Evolutionary conservation across 2,113 vertebrate genomes (phyloP).

Genomic region (Brienomyrus brachyistius): DNA sequence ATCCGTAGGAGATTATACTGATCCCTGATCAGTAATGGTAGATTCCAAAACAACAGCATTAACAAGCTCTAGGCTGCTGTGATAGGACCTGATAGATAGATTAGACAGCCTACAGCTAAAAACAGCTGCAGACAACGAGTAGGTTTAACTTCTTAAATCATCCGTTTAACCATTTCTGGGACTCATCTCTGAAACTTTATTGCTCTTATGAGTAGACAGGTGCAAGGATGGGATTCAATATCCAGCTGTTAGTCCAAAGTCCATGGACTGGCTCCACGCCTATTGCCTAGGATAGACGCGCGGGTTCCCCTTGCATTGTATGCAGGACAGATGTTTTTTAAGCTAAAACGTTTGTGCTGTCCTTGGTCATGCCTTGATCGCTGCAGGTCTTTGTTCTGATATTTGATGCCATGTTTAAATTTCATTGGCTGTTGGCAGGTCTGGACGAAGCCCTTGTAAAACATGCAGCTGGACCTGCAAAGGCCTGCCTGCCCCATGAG

Average conservation of each 20-base stretch:
- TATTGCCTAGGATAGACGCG: not conserved
- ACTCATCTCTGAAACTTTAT: not conserved
- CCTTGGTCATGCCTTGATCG: not conserved
- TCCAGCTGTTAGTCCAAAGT: not conserved
- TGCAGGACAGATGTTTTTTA: not conserved
- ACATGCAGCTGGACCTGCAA: not conserved
- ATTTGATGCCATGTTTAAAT: not conserved
- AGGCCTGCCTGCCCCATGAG: not conserved
- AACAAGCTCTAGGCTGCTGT: not conserved
- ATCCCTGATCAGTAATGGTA: not conserved
- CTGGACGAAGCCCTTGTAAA: not conserved
- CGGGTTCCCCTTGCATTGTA: not conserved
- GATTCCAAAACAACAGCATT: not conserved
- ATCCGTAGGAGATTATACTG: not conserved
- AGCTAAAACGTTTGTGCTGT: not conserved
- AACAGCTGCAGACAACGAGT: not conserved
- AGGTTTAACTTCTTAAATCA: not conserved
- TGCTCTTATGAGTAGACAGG: not conserved
- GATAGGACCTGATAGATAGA: not conserved
- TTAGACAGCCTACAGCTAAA: not conserved
- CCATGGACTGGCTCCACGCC: not conserved
- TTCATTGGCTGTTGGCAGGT: not conserved
- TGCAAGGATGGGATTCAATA: not conserved
- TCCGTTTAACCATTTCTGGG: not conserved
- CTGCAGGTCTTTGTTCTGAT: not conserved